Conservation (phyloP, 2,888 invertebrate species). For the Piscicola geometra region DNA sequence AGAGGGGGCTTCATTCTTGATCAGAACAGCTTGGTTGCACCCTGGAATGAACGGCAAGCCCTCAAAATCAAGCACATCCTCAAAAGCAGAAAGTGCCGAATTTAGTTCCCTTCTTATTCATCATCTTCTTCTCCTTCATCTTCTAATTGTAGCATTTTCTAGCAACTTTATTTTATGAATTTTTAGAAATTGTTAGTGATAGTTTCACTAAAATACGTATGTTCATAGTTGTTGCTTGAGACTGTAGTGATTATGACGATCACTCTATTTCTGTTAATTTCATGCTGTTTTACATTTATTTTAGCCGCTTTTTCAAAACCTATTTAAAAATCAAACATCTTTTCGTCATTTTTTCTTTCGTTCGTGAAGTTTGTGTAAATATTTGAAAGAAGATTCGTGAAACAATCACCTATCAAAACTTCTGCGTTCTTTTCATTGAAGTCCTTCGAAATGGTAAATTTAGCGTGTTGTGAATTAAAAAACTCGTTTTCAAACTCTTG, state of each 20-base stretch:
- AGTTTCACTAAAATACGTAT: not conserved
- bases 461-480: constrained; percentile 5
- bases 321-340: too few relatives aligned
- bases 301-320: too few relatives aligned
- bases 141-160: not conserved
- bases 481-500: not conserved
- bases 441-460: not conserved
- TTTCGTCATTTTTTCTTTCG: too few relatives aligned
- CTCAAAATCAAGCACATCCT: constrained; percentile 28
- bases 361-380: too few relatives aligned
- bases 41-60: constrained; percentile 32
- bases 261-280: not conserved
- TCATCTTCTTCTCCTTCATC: not conserved
- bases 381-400: too few relatives aligned
- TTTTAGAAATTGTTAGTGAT: too few relatives aligned
- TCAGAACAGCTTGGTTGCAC: constrained; percentile 30
- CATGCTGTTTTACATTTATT: not conserved
- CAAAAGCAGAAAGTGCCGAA: constrained; percentile 30
- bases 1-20: constrained; percentile 39
- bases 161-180: not conserved
- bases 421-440: not conserved
- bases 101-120: not conserved
- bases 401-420: too few relatives aligned
- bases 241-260: not conserved
- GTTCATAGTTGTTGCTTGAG: constrained; percentile 1